Conservation (phyloP, 2,888 invertebrate genomes). For the Tetragnatha montana region DNA sequence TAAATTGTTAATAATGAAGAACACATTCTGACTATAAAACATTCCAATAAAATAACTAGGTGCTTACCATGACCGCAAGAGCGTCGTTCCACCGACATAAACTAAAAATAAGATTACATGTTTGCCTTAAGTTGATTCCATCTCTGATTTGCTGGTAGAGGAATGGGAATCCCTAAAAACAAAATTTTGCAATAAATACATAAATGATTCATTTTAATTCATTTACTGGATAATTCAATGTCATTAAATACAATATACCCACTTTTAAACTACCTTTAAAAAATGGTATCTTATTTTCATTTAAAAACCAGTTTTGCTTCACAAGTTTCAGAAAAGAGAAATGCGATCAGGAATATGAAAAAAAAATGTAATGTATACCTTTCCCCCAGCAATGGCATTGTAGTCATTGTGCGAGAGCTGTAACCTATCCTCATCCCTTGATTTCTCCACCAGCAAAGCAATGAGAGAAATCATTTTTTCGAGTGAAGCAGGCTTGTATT, state of each 20-base stretch:
- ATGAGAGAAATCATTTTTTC: constrained; percentile 97
- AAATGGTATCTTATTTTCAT: too few relatives aligned
- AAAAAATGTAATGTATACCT: constrained; percentile 78
- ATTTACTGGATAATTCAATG: too few relatives aligned
- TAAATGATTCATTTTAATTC: too few relatives aligned
- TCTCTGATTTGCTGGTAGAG: constrained; percentile 96
- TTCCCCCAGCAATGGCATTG: constrained; percentile 88
- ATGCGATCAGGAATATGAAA: neutral
- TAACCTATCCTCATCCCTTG: constrained; percentile 84
- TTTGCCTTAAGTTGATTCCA: constrained; percentile 92
- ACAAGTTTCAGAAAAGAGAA: neutral
- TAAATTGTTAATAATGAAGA: neutral
- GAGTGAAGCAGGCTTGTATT: constrained; percentile 90
- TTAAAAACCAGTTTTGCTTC: too few relatives aligned
- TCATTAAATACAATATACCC: too few relatives aligned
- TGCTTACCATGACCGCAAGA: constrained; percentile 84
- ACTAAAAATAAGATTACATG: constrained; percentile 92
- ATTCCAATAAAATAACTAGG: neutral
- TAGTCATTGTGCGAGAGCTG: constrained; percentile 87
- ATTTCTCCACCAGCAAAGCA: constrained; percentile 90
- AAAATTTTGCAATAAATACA: neutral
- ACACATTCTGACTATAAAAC: neutral
- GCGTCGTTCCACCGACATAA: constrained; percentile 93
- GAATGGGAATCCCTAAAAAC: constrained; percentile 89
- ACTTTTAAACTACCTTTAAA: too few relatives aligned